A percentile compares a stretch with the other conserved stretches of the same genome.
phyloP scores from a whole-genome alignment of 2,888 invertebrate species.

The Choristoneura rosaceana region DNA sequence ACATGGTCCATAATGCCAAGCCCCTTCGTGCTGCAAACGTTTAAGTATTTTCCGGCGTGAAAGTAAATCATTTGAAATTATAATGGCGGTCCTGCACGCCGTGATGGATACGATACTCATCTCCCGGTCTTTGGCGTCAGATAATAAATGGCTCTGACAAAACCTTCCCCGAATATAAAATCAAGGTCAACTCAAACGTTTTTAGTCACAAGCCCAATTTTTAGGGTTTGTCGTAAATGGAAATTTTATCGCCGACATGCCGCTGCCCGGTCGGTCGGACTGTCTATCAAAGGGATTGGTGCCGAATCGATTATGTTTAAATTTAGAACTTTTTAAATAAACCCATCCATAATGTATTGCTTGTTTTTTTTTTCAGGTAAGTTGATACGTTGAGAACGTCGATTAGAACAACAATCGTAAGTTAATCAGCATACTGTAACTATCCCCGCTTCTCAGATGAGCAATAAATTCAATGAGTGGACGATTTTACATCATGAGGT shows the following conservation, averaged over 20 bases:
- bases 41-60: slow-evolving; percentile 52
- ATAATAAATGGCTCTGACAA: slow-evolving; percentile 65
- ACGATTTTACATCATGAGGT: too few relatives aligned
- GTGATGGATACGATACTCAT: slow-evolving; percentile 66
- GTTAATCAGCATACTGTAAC: neutral
- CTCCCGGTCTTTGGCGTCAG: slow-evolving; percentile 50
- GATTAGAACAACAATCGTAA: neutral
- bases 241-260: slow-evolving; percentile 37
- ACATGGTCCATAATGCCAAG: slow-evolving; percentile 55
- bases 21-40: slow-evolving; percentile 45
- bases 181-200: slow-evolving; percentile 51
- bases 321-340: slow-evolving; percentile 16
- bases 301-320: slow-evolving; percentile 17
- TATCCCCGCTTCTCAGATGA: too few relatives aligned
- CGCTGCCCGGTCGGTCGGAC: slow-evolving; percentile 12
- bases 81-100: slow-evolving; percentile 63
- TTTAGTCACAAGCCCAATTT: slow-evolving; percentile 34
- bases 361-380: slow-evolving; percentile 29
- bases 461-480: too few relatives aligned
- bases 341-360: neutral
- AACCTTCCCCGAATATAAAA: slow-evolving; percentile 50
- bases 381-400: neutral
- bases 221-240: slow-evolving; percentile 40
- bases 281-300: slow-evolving; percentile 17
- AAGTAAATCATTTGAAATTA: slow-evolving; percentile 67